phyloP scores from a whole-genome alignment of 2,888 invertebrate species.

The Notodonta ziczac region DNA sequence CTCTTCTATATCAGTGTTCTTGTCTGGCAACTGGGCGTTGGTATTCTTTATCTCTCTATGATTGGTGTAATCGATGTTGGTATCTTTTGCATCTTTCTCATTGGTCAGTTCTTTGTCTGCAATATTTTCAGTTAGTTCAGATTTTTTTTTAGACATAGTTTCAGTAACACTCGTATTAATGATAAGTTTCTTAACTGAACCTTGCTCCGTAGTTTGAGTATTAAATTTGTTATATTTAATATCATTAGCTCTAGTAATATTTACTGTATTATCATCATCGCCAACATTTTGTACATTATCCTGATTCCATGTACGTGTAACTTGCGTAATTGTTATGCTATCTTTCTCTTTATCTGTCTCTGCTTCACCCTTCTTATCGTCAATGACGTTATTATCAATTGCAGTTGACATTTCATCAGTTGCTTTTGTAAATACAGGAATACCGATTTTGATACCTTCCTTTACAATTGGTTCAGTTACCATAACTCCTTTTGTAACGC shows the following conservation, averaged over 20 bases:
- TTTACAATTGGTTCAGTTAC: constrained; percentile 33
- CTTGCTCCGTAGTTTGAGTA: too few species aligned
- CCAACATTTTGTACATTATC: constrained; percentile 26
- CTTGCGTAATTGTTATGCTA: constrained; percentile 22
- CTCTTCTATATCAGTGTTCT: constrained; percentile 33
- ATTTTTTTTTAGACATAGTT: not conserved
- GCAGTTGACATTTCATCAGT: not conserved
- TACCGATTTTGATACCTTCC: constrained; percentile 23
- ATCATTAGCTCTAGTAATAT: too few species aligned
- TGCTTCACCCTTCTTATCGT: constrained; percentile 10
- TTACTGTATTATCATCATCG: not conserved
- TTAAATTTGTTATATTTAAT: too few species aligned
- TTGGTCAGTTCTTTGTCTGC: constrained; percentile 16
- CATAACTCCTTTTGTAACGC: constrained; percentile 11
- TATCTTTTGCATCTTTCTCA: constrained; percentile 14
- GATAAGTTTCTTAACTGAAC: too few species aligned
- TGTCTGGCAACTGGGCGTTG: constrained; percentile 18
- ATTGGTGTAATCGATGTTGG: constrained; percentile 4
- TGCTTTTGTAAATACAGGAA: constrained; percentile 27
- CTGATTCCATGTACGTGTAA: constrained; percentile 26
- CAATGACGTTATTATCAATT: constrained; percentile 6
- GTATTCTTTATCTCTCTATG: constrained; percentile 14
- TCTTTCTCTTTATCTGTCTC: constrained; percentile 32
- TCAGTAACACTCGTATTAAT: too few species aligned
- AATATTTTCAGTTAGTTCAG: constrained; percentile 12